Base-by-base conservation (phyloP, 2,797 vertebrate species). In the Oryzias dopingdopingensis region DNA sequence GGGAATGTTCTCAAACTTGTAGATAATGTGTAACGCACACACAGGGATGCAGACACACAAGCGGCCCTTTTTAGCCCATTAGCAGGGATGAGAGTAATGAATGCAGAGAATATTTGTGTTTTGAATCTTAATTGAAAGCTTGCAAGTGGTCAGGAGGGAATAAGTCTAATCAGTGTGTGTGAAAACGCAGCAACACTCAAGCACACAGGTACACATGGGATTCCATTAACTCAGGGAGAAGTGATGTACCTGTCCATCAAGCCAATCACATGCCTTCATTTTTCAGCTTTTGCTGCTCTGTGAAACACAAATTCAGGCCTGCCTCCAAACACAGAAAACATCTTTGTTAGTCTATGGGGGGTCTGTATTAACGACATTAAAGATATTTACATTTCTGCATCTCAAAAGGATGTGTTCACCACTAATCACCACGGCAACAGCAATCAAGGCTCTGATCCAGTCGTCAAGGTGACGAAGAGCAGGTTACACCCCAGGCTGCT, bases 41-140 rank as follows among this genome's bases (percentile, higher is more conserved):
- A 57, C 64, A 65, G 44, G 24, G 55, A 42, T 43, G 37, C 55
- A 46, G 53, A 42, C 50, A 0, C 49, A 65, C n/a, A 10, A 75
- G 56, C 68, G 77, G 58, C 59, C 78, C 81, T 74, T 78, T 84
- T 81, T 77, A 79, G 69, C 82, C 82, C 66, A 74, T 87, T 84
- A 84, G 81, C 79, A 76, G 67, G 69, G 81, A 79, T 79, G 83
- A 80, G 80, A 72, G 76, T 86, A 82, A 92, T 89, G 82, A 90
- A 91, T 88, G 87, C 88, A 85, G 88, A 91, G 86, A 83, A 92
- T 91, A 92, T 94, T 94, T 94, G 93, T 93, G 94, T 94, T 95
- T 87, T 90, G 93, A 94, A 92, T 94, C 93, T 94, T 96, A 96
- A 97, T 95, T 94, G 94, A 95, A 95, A 91, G 92, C 89, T 90